Conservation (phyloP, 2,888 invertebrate species). For the Ceraclea dissimilis region DNA sequence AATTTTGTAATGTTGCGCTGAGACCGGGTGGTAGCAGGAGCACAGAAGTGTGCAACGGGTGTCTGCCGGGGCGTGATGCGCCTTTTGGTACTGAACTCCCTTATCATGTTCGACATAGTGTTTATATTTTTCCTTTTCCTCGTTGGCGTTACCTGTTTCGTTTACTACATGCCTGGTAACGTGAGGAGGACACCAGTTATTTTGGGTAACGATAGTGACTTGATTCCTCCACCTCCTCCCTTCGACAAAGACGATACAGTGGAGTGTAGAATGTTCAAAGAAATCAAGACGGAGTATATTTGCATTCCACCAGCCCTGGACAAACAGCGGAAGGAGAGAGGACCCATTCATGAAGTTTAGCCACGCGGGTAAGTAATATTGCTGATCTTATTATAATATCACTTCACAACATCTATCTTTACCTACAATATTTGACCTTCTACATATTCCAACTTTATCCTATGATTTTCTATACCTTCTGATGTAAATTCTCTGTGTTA, state of each 20-base stretch:
- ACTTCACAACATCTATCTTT: no score
- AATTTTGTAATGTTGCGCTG: neutral
- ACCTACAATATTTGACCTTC: no score
- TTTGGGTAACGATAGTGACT: slow-evolving; percentile 38
- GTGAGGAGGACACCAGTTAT: slow-evolving; percentile 34
- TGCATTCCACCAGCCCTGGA: slow-evolving; percentile 43
- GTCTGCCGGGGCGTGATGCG: slow-evolving; percentile 54
- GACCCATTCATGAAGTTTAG: slow-evolving; percentile 35
- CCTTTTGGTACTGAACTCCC: slow-evolving; percentile 77
- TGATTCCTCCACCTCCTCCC: slow-evolving; percentile 47
- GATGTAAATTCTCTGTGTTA: no score
- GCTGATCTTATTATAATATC: no score
- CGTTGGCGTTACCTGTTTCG: slow-evolving; percentile 73
- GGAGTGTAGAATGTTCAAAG: slow-evolving; percentile 26
- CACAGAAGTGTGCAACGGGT: slow-evolving; percentile 14
- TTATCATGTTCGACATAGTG: slow-evolving; percentile 83
- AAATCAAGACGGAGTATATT: slow-evolving; percentile 42
- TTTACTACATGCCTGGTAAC: slow-evolving; percentile 69
- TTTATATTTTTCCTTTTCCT: slow-evolving; percentile 81
- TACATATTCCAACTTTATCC: no score
- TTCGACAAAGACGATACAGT: slow-evolving; percentile 37
- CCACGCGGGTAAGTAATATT: slow-evolving; percentile 20
- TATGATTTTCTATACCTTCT: no score
- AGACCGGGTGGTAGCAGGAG: slow-evolving; percentile 7
- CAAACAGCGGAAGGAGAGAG: slow-evolving; percentile 39